A percentile compares a stretch with the other conserved stretches of the same genome.
phyloP scores from a whole-genome alignment of 2,888 invertebrate species.

The Microchrysa polita region DNA sequence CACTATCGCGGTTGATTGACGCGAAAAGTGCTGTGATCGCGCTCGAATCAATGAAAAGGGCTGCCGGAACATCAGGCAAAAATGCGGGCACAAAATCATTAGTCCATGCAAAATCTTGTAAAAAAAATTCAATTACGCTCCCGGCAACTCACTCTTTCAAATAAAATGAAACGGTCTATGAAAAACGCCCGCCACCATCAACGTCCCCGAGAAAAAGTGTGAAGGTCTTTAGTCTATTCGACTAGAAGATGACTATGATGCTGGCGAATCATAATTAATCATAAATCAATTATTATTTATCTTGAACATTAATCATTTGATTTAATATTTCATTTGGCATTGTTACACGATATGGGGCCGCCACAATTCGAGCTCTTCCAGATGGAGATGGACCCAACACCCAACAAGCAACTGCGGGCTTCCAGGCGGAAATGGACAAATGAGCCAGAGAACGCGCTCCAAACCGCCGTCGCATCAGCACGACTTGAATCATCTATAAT shows the following conservation, averaged over 20 bases:
- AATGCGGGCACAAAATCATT: neutral
- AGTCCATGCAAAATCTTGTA: neutral
- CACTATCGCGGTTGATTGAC: neutral
- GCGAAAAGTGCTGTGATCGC: neutral
- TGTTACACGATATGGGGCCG: slow-evolving; percentile 4
- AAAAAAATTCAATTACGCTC: neutral
- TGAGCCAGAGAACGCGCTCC: too few species aligned
- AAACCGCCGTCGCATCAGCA: slow-evolving; percentile 1
- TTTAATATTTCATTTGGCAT: slow-evolving; percentile 44
- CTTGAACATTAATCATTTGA: slow-evolving; percentile 50
- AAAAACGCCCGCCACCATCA: neutral
- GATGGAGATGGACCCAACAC: neutral
- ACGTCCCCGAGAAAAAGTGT: slow-evolving; percentile 27
- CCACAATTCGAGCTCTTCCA: neutral
- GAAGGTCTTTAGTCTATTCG: slow-evolving; percentile 32
- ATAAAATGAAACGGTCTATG: neutral
- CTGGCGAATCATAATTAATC: slow-evolving; percentile 48
- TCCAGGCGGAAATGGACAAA: slow-evolving; percentile 35
- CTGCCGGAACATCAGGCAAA: neutral
- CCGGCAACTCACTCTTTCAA: neutral
- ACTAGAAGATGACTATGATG: slow-evolving; percentile 17
- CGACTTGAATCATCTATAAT: neutral
- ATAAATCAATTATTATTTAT: slow-evolving; percentile 51
- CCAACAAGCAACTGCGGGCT: neutral
- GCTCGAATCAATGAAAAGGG: neutral